phyloP scores from a whole-genome alignment of 2,888 invertebrate species.

The Germaria angustata region DNA sequence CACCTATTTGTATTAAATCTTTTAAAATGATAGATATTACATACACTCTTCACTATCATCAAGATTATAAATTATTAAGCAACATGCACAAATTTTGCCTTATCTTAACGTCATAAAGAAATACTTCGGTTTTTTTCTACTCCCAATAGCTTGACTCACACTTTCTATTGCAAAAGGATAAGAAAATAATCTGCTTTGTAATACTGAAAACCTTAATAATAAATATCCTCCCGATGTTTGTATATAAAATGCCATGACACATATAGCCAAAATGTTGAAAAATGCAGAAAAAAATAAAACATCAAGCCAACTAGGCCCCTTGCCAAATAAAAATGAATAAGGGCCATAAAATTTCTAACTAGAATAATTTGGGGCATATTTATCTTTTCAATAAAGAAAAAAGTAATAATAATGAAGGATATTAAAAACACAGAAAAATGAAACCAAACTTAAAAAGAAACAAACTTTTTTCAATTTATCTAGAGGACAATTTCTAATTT shows the following conservation, averaged over 20 bases:
- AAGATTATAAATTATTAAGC: too few relatives aligned
- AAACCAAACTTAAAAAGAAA: conserved; percentile 7
- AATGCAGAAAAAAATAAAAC: neutral
- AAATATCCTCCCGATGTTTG: neutral
- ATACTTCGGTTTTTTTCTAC: too few relatives aligned
- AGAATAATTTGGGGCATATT: conserved; percentile 19
- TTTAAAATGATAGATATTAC: too few relatives aligned
- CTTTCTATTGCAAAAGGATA: neutral
- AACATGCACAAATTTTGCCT: neutral
- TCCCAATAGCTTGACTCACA: neutral
- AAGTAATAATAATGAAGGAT: neutral
- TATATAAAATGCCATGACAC: conserved; percentile 22
- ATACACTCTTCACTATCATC: too few relatives aligned
- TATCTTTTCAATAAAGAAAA: conserved; percentile 10
- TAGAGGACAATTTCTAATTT: conserved; percentile 41
- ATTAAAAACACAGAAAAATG: neutral
- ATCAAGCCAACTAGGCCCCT: neutral
- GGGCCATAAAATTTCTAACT: neutral
- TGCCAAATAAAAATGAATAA: neutral
- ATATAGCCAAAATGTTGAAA: conserved; percentile 43
- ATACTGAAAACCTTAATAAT: conserved; percentile 19
- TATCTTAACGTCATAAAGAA: neutral
- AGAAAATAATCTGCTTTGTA: conserved; percentile 26
- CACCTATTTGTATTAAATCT: too few relatives aligned
- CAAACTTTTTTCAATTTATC: conserved; percentile 55